Conservation (phyloP, 2,113 vertebrate species). For the Mus pahari region DNA sequence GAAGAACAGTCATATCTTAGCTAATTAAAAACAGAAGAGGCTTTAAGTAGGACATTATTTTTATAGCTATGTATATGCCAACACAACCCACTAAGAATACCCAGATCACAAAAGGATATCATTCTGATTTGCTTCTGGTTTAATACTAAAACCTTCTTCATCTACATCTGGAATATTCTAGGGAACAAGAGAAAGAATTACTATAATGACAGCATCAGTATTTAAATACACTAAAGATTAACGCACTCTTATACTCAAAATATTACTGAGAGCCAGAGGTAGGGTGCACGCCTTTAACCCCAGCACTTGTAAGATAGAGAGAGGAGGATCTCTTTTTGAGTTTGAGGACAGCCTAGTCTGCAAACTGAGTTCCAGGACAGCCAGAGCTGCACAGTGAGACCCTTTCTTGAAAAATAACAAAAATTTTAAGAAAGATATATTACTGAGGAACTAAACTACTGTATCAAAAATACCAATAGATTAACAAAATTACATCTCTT, state of each 20-base stretch:
- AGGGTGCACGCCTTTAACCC: background rate
- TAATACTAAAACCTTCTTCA: conserved; percentile 97
- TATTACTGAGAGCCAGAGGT: background rate
- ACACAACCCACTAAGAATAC: conserved; percentile 22
- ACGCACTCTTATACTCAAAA: conserved; percentile 20
- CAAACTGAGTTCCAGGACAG: background rate
- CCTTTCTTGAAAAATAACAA: background rate
- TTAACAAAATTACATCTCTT: conserved; percentile 43
- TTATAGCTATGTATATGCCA: conserved; percentile 16
- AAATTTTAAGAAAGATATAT: no score
- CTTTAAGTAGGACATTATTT: conserved; percentile 38
- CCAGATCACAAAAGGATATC: conserved; percentile 92
- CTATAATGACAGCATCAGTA: conserved; percentile 41
- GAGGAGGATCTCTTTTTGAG: background rate
- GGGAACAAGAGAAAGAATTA: conserved; percentile 61
- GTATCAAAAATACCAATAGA: conserved; percentile 8
- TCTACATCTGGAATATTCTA: conserved; percentile 97
- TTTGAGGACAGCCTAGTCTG: background rate
- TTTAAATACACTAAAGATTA: conserved; percentile 50
- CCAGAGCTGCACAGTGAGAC: background rate
- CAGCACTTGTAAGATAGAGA: background rate
- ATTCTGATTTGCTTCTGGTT: conserved; percentile 94
- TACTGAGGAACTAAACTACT: background rate
- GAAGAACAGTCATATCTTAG: background rate
- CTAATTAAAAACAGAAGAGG: conserved; percentile 47